Base-by-base conservation (phyloP, 2,797 vertebrate species). In the Neosilurus mollespiculum region DNA sequence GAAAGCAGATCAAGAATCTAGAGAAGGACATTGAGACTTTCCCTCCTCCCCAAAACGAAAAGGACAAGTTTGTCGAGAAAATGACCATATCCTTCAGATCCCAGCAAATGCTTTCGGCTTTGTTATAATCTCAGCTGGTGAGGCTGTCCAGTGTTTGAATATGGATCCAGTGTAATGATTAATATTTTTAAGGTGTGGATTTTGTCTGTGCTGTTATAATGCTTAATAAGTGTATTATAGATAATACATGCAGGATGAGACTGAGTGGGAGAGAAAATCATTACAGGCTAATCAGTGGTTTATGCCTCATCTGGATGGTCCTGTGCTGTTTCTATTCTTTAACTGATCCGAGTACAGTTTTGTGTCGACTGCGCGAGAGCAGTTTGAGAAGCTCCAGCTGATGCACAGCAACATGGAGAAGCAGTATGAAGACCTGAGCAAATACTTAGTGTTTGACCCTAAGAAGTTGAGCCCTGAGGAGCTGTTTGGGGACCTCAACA, bases 321-420 rank as follows among this genome's bases (percentile, higher is more conserved):
- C 1, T 11, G 34, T 62, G 24, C 20, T 10, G 0, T 24, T 58
- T 34, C 24, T 82, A 53, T 83, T 90, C 94, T 94, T 97, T 97
- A 88, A 96, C 93, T 1, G 3, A 62, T 59, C 85, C 34, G 30
- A 79, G 83, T 81, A 95, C 96, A 94, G 90, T 88, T 97, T 97
- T 91, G 92, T 96, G n/a, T 90, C 85, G 78, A 89, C 37, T 0
- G 95, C 96, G 0, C 89, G 91, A 37, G 96, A 96, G 49, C 94
- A 95, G 78, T 93, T 94, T 70, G 95, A 95, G 85, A 97, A 95
- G 89, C 90, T 97, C 80, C 90, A 93, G 58, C 85, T 96, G 92
- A 93, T 97, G 95, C 94, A 95, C 53, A 94, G 93, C n/a, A 95
- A 96, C 89, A 96, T 96, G 96, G 95, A 96, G 87, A 95, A 92